These are phyloP conservation scores for Hanleya hanleyi DNA, from an alignment of 2,888 invertebrate species.

Conservation along the genomic window DNA sequence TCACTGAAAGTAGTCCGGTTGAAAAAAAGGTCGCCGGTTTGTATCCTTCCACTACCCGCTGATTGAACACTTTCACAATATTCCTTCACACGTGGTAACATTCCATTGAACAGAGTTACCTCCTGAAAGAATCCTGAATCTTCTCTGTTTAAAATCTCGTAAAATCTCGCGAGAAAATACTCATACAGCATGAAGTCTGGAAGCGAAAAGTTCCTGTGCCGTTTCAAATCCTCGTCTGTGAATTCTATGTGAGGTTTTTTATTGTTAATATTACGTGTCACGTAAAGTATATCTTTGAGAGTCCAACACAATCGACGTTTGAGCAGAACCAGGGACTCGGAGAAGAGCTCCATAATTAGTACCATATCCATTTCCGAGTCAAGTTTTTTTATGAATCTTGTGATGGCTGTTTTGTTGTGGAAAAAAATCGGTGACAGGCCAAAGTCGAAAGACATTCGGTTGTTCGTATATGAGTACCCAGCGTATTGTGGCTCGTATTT, in stretches of 20 bases:
- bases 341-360: neutral
- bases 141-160: too few species aligned
- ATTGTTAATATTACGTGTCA: neutral
- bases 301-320: constrained; percentile 5
- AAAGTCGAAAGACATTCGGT: constrained; percentile 5
- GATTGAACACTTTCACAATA: too few species aligned
- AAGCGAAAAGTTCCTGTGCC: neutral
- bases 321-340: constrained; percentile 7
- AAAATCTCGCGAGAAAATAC: neutral
- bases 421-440: neutral
- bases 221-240: neutral
- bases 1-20: too few species aligned
- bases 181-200: constrained; percentile 2
- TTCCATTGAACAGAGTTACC: too few species aligned
- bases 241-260: neutral
- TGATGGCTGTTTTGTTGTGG: neutral
- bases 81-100: too few species aligned
- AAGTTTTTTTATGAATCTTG: neutral
- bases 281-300: neutral
- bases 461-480: neutral
- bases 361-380: constrained; percentile 11
- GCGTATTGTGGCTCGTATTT: neutral
- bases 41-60: too few species aligned
- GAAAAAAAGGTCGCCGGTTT: too few species aligned
- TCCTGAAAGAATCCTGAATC: too few species aligned